These are phyloP conservation scores for Ptilonorhynchus violaceus DNA, from an alignment of 2,113 vertebrate genomes.

Conservation along the genomic window DNA sequence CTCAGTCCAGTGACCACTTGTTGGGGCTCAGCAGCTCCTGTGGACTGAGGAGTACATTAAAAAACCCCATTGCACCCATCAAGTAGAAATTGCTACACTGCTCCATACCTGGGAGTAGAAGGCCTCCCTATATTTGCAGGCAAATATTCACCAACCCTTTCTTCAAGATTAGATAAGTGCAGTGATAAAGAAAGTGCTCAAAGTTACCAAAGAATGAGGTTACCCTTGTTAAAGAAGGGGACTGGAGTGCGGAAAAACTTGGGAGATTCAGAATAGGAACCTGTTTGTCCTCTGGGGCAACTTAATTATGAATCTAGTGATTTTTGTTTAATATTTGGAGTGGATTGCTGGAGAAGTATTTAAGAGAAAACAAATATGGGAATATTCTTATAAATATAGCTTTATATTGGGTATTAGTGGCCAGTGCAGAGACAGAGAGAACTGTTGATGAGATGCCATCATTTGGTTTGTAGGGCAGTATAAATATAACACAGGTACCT, in stretches of 20 bases:
- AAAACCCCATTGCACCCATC: not conserved
- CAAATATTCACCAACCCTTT: not conserved
- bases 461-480: not conserved
- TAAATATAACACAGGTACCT: not conserved
- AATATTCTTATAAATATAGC: not conserved
- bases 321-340: not conserved
- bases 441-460: not conserved
- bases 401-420: not conserved
- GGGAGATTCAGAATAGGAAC: not conserved
- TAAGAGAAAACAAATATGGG: not conserved
- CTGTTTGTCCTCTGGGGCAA: not conserved
- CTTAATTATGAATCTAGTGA: not conserved
- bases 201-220: not conserved
- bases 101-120: not conserved
- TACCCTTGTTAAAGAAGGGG: not conserved
- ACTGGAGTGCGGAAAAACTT: not conserved
- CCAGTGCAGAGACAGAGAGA: not conserved
- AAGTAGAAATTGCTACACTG: not conserved
- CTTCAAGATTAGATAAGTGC: not conserved
- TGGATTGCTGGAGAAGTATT: not conserved
- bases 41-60: not conserved
- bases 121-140: too few species aligned
- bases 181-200: not conserved
- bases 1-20: not conserved
- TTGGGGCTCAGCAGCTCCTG: not conserved